These are phyloP conservation scores for Apamea epomidion DNA, from an alignment of 2,888 invertebrate genomes.

Conservation along the genomic window DNA sequence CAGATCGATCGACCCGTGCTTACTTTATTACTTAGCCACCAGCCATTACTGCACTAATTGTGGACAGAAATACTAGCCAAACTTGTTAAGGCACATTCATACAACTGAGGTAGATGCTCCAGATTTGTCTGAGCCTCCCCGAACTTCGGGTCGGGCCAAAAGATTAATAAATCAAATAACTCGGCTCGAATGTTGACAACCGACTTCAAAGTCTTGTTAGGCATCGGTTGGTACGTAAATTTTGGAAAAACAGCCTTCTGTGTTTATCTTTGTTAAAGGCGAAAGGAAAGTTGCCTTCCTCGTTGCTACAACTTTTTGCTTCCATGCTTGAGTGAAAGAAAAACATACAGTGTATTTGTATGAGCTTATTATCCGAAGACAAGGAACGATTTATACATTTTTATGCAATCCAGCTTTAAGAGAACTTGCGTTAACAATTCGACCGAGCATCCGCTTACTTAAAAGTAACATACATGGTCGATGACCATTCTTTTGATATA, in stretches of 20 bases:
- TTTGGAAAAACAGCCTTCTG: slow-evolving; percentile 42
- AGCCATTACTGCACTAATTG: not conserved
- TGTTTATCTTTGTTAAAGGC: slow-evolving; percentile 42
- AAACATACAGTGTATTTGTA: slow-evolving; percentile 13
- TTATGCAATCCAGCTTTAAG: too few species aligned
- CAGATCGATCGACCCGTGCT: too few species aligned
- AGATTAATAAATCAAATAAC: slow-evolving; percentile 62
- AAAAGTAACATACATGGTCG: not conserved
- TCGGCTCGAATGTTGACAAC: slow-evolving; percentile 31
- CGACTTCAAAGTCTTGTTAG: slow-evolving; percentile 33
- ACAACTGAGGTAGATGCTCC: slow-evolving; percentile 17
- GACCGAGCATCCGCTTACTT: too few species aligned
- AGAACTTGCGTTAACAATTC: not conserved
- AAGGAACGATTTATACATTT: not conserved
- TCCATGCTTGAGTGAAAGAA: not conserved
- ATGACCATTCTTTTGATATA: not conserved
- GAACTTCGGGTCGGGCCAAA: slow-evolving; percentile 22
- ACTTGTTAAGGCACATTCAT: slow-evolving; percentile 36
- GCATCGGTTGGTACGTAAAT: slow-evolving; percentile 47
- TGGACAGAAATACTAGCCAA: slow-evolving; percentile 24
- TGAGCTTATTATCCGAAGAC: not conserved
- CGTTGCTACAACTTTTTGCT: slow-evolving; percentile 4
- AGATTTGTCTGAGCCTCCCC: slow-evolving; percentile 23
- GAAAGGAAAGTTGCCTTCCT: slow-evolving; percentile 16
- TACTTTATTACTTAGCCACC: too few species aligned